Evolutionary conservation across 2,888 invertebrate species (phyloP).

Genomic region (Hirtodrosophila alboralis): DNA sequence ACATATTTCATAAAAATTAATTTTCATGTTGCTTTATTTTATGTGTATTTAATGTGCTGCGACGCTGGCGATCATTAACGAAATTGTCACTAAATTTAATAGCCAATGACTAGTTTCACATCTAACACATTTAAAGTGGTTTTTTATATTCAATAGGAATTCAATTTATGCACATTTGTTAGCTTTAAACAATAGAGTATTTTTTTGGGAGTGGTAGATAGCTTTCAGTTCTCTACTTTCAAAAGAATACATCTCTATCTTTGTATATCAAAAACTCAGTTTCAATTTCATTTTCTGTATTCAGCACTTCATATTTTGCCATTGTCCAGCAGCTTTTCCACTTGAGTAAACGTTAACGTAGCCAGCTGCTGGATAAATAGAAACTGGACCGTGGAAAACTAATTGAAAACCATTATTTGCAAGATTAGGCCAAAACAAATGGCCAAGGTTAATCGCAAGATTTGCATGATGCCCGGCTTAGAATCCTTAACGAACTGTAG

Average conservation of each 20-base stretch:
- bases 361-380: constrained; percentile 13
- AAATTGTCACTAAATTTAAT: constrained; percentile 66
- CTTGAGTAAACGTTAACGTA: constrained; percentile 24
- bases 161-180: constrained; percentile 1
- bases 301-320: constrained; percentile 3
- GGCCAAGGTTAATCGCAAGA: constrained; percentile 72
- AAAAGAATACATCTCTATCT: no score
- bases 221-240: background rate
- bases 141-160: constrained; percentile 2
- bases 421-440: constrained; percentile 75
- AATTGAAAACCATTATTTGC: constrained; percentile 78
- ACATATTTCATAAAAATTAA: constrained; percentile 67
- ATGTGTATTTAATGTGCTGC: constrained; percentile 64
- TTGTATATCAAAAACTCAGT: constrained; percentile 25
- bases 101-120: constrained; percentile 22
- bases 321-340: constrained; percentile 38
- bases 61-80: constrained; percentile 33
- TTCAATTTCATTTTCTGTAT: no score
- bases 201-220: constrained; percentile 3
- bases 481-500: constrained; percentile 59
- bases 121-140: constrained; percentile 20
- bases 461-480: constrained; percentile 62
- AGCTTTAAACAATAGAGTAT: background rate
- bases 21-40: constrained; percentile 57
- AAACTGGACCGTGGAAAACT: constrained; percentile 71